A percentile compares a stretch with the other conserved stretches of the same genome.
phyloP scores from a whole-genome alignment of 2,113 vertebrate species.

The Ctenomys sociabilis region DNA sequence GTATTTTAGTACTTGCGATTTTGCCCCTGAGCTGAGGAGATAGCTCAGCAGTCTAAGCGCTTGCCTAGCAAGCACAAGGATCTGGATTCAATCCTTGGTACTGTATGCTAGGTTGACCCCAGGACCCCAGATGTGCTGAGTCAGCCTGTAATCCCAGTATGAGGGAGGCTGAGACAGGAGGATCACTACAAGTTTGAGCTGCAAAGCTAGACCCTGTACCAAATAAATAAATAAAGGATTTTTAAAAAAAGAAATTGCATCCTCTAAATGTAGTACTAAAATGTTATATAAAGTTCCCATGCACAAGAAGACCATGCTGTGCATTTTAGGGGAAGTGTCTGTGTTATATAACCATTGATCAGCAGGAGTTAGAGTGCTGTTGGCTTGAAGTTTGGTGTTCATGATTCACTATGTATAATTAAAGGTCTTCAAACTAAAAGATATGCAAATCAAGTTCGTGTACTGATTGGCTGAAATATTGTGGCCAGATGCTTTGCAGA shows the following conservation, averaged over 20 bases:
- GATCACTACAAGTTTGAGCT: too few relatives aligned
- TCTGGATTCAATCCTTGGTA: too few relatives aligned
- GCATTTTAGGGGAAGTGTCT: background rate
- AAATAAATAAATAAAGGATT: too few relatives aligned
- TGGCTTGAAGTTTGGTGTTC: background rate
- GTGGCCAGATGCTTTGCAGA: background rate
- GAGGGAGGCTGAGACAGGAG: too few relatives aligned
- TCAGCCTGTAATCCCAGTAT: too few relatives aligned
- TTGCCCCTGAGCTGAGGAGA: too few relatives aligned
- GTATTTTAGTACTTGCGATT: background rate
- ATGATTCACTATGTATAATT: background rate
- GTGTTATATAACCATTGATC: background rate
- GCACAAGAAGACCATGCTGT: background rate
- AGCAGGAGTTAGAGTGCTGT: background rate
- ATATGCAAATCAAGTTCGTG: background rate
- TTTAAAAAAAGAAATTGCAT: too few relatives aligned
- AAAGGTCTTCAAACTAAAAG: background rate
- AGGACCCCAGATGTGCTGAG: too few relatives aligned
- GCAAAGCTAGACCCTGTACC: too few relatives aligned
- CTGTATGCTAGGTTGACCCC: too few relatives aligned
- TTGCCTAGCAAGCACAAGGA: too few relatives aligned
- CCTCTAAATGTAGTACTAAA: background rate
- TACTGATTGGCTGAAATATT: background rate
- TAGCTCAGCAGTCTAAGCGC: too few relatives aligned
- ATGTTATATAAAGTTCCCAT: background rate